phyloP scores from a whole-genome alignment of 92 coral and sea anemone species.

The Bergia sp. region DNA sequence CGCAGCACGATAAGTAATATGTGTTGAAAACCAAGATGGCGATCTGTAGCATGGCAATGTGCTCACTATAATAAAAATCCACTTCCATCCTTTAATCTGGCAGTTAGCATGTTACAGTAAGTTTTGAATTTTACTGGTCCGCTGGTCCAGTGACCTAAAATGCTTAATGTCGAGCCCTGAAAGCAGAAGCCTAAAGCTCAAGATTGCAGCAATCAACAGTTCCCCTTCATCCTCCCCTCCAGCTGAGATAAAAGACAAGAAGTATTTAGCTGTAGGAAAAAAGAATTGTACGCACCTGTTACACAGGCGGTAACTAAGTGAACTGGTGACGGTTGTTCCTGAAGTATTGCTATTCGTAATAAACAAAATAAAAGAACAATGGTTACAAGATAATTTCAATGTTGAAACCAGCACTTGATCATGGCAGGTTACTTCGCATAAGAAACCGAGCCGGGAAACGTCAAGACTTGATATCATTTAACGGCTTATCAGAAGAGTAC shows the following conservation, averaged over 20 bases:
- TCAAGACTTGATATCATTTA: not conserved
- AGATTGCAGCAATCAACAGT: not conserved
- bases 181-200: not conserved
- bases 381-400: not conserved
- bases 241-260: not conserved
- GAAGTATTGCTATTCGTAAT: conserved; percentile 46
- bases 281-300: conserved; percentile 46
- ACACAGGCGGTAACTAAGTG: conserved; percentile 68
- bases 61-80: no score
- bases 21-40: no score
- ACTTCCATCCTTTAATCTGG: no score
- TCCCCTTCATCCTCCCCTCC: not conserved
- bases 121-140: no score
- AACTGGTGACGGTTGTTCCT: conserved; percentile 49
- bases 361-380: not conserved
- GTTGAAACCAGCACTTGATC: not conserved
- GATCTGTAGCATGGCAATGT: no score
- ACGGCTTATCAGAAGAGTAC: not conserved
- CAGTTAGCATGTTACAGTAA: no score
- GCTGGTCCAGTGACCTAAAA: no score
- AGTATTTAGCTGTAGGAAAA: not conserved
- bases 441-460: not conserved
- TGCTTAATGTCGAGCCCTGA: no score
- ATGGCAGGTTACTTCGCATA: not conserved
- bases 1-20: no score